Conservation (phyloP, 2,113 vertebrate species). For the Xiphophorus hellerii region DNA sequence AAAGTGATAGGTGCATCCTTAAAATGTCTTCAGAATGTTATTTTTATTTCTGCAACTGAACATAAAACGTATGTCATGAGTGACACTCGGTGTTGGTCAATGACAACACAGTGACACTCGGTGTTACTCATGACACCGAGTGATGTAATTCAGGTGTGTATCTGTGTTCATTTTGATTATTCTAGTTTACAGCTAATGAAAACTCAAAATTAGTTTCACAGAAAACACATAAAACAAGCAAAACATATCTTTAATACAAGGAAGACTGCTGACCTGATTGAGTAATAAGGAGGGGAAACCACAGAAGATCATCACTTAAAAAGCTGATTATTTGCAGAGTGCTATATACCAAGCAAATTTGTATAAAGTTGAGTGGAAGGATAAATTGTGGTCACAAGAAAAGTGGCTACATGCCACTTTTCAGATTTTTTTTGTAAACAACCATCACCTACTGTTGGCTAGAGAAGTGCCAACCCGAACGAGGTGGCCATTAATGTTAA, state of each 20-base stretch:
- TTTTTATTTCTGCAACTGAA: not conserved
- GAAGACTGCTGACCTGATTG: not conserved
- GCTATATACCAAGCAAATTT: not conserved
- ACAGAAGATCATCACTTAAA: not conserved
- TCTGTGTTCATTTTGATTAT: not conserved
- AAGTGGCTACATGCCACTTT: not conserved
- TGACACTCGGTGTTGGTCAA: no score
- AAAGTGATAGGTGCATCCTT: not conserved
- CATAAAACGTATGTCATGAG: no score
- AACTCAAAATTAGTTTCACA: not conserved
- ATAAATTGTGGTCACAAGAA: not conserved
- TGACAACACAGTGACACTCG: no score
- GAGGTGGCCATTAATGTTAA: no score
- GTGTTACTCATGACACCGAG: not conserved
- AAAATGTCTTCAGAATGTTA: not conserved
- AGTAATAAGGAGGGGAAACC: not conserved
- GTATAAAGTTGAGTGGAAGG: not conserved
- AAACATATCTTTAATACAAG: not conserved
- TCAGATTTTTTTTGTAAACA: not conserved
- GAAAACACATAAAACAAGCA: not conserved
- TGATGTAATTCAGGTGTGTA: not conserved
- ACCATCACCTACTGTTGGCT: no score
- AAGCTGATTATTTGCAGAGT: not conserved
- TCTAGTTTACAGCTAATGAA: not conserved
- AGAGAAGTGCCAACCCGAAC: no score